phyloP scores from a whole-genome alignment of 2,888 invertebrate genomes.

The Cheilosia scutellata region DNA sequence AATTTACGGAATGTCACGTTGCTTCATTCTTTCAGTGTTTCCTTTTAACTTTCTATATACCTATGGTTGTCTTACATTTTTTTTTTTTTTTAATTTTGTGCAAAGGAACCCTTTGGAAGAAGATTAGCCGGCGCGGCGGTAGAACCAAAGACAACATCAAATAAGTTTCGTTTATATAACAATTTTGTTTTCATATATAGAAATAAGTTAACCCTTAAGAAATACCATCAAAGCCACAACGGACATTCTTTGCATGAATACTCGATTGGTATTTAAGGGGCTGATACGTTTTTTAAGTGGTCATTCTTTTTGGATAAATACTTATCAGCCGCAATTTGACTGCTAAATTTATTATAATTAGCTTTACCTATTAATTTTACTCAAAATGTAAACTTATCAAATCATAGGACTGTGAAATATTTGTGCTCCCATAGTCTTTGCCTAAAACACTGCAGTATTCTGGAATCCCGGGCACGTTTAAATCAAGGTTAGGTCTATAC shows the following conservation, averaged over 20 bases:
- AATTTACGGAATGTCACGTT: slow-evolving; percentile 75
- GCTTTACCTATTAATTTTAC: too few species aligned
- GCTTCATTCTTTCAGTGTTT: slow-evolving; percentile 72
- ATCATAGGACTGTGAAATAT: too few species aligned
- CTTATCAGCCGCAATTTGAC: too few species aligned
- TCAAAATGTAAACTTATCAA: too few species aligned
- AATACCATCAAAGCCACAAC: slow-evolving; percentile 7
- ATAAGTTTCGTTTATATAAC: slow-evolving; percentile 26
- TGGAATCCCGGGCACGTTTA: too few species aligned
- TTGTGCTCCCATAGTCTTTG: too few species aligned
- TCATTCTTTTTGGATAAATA: too few species aligned
- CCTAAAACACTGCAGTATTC: too few species aligned
- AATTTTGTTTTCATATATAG: slow-evolving; percentile 35
- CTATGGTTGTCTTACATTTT: background rate
- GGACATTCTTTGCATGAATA: slow-evolving; percentile 24
- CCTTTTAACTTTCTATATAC: slow-evolving; percentile 29
- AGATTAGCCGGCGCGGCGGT: slow-evolving; percentile 31
- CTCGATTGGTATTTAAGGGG: slow-evolving; percentile 8
- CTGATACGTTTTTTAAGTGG: too few species aligned
- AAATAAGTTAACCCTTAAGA: slow-evolving; percentile 34
- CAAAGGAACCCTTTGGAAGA: slow-evolving; percentile 25
- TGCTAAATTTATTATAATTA: too few species aligned
- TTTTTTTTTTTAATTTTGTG: slow-evolving; percentile 1
- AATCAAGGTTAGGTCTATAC: too few species aligned
- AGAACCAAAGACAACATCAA: slow-evolving; percentile 34